Conservation (phyloP, 2,113 vertebrate species). For the Tachycineta bicolor region DNA sequence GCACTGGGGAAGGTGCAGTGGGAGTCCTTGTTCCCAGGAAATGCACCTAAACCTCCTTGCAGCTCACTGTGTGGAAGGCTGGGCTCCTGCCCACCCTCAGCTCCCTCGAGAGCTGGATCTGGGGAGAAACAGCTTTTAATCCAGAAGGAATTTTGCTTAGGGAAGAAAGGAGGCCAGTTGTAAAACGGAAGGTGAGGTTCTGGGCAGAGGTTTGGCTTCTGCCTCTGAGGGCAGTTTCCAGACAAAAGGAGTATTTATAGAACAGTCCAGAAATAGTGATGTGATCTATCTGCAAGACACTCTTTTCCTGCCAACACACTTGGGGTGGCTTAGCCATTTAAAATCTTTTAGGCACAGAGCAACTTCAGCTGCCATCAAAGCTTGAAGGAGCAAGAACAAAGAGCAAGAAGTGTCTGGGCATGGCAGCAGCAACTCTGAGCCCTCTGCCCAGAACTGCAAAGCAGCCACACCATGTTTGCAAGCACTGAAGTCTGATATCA, state of each 20-base stretch:
- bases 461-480: rapidly evolving
- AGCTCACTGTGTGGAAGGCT: not conserved
- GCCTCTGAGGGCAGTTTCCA: not conserved
- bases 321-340: not conserved
- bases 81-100: not conserved
- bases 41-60: rapidly evolving
- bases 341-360: not conserved
- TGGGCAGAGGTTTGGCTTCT: not conserved
- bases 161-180: not conserved
- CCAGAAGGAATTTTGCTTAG: not conserved
- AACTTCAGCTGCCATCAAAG: not conserved
- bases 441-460: not conserved
- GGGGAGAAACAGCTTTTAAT: not conserved
- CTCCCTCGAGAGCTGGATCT: not conserved
- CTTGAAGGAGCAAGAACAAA: rapidly evolving
- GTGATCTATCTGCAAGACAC: not conserved
- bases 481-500: not conserved
- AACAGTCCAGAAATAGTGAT: rapidly evolving
- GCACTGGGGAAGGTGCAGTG: not conserved
- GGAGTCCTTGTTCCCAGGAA: not conserved
- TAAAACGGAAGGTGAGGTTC: not conserved
- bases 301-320: not conserved
- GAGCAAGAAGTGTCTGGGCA: not conserved
- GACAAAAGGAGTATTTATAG: not conserved
- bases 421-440: not conserved